Base-by-base conservation (phyloP, 2,888 invertebrate species). In the Rhodophaea formosa region DNA sequence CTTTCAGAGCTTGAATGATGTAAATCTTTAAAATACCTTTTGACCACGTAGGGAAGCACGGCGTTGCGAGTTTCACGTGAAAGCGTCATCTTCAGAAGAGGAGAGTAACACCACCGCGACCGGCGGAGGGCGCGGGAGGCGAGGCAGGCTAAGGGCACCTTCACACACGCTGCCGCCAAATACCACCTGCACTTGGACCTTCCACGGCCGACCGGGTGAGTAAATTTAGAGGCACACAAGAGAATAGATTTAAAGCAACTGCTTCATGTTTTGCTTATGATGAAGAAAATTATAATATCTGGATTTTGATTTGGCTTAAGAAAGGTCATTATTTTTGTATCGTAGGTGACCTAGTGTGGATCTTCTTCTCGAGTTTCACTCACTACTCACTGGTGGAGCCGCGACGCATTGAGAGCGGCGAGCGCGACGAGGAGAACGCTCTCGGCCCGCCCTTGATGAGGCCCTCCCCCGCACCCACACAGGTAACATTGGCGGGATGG, bases 141-240 rank as follows among this genome's bases (percentile, higher is more conserved):
- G 94, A 71, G 97, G 97, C 3, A 91, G 93, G 17, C 86, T 97
- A 54, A 92, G 95, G 51, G 96, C 96, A 65, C 97, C 97, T 0
- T 92, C 95, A 53, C 97, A 97, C 87, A 96, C 97, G 51, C 90
- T 97, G 69, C 96, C 97, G 15, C 96, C 96, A 0, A 95, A 96
- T 77, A 96, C 97, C 58, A 96, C 96, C 47, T 97, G 97, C 89
- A 95, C 95, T 30, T 97, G 97, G 93, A 95, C 94, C 66, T 96
- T 97, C 80, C 94, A 94, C 77, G 97, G 97, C 30, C 93, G 94
- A 64, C 93, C 94, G 7, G 94, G 91, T 88, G 39, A 66, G 61
- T 56, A 5, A 23, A 5, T 23, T 23, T 5, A 23, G 3, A 5
- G 23, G 23, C 23, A 23, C 23, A 23, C n/a, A n/a, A n/a, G n/a